Conservation (phyloP, 2,888 invertebrate genomes). For the Spodoptera picta region DNA sequence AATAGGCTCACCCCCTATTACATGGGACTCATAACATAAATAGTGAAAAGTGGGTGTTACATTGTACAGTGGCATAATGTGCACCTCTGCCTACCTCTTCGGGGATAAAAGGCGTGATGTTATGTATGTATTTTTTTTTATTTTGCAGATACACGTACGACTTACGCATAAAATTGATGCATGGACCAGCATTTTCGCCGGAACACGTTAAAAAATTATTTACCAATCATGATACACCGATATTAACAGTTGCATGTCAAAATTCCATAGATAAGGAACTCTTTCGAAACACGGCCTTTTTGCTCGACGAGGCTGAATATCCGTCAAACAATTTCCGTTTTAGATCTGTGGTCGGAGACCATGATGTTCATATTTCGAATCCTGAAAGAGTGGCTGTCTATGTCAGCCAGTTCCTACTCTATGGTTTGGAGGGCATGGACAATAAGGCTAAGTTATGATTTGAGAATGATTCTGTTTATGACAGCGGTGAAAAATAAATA, state of each 20-base stretch:
- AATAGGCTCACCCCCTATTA: no score
- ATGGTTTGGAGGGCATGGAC: constrained; percentile 68
- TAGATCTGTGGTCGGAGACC: constrained; percentile 83
- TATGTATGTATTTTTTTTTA: background rate
- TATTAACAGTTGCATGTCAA: constrained; percentile 64
- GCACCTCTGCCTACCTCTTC: no score
- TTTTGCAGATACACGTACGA: constrained; percentile 86
- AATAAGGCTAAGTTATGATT: constrained; percentile 70
- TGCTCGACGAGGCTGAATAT: constrained; percentile 67
- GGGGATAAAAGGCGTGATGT: no score
- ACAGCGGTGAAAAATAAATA: background rate
- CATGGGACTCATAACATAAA: no score
- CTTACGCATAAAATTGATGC: constrained; percentile 78
- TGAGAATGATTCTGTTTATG: background rate
- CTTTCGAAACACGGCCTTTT: constrained; percentile 64
- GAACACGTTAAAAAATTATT: constrained; percentile 72
- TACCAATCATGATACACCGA: constrained; percentile 65
- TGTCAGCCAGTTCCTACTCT: constrained; percentile 76
- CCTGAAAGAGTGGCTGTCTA: constrained; percentile 85
- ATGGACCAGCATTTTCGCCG: constrained; percentile 71
- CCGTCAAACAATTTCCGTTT: constrained; percentile 66
- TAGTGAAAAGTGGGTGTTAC: no score
- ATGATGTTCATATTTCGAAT: constrained; percentile 88
- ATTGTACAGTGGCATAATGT: no score
- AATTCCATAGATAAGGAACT: constrained; percentile 59